Percentiles rank a stretch among this genome's conserved stretches.
phyloP scores from a whole-genome alignment of 1,140 invertebrate species.

The Drosophila chauvacae region DNA sequence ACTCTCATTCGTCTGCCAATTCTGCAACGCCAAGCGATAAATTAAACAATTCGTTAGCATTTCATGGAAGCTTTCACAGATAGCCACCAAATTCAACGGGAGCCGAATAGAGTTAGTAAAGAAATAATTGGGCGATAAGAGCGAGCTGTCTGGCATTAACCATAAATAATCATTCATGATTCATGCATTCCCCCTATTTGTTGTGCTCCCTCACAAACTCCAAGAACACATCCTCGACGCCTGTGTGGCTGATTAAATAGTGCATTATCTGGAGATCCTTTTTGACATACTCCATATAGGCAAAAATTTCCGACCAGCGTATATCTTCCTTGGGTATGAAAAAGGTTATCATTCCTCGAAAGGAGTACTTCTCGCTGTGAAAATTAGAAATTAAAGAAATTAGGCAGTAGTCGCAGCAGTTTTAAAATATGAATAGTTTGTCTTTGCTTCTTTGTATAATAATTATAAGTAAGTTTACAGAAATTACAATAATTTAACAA shows the following conservation, averaged over 20 bases:
- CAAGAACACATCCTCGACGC: slow-evolving; percentile 63
- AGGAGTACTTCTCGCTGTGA: slow-evolving; percentile 26
- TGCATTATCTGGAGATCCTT: slow-evolving; percentile 33
- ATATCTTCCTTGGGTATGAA: slow-evolving; percentile 38
- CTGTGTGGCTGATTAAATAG: slow-evolving; percentile 54
- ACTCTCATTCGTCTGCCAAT: not conserved
- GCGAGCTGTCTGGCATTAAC: not conserved
- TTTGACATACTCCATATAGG: slow-evolving; percentile 43
- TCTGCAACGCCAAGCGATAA: slow-evolving; percentile 10
- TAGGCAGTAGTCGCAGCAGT: not conserved
- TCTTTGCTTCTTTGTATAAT: not conserved
- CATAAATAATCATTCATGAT: not conserved
- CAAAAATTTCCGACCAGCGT: slow-evolving; percentile 43
- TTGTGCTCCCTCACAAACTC: slow-evolving; percentile 24
- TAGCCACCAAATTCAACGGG: slow-evolving; percentile 1
- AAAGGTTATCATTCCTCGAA: slow-evolving; percentile 43
- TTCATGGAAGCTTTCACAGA: slow-evolving; percentile 27
- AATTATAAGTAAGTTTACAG: no score
- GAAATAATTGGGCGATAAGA: slow-evolving; percentile 14
- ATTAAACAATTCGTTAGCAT: slow-evolving; percentile 30
- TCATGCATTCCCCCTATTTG: not conserved
- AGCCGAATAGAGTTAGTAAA: not conserved
- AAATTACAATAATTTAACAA: no score
- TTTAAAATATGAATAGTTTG: not conserved
- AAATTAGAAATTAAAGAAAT: not conserved